Base-by-base conservation (phyloP, 2,797 vertebrate genomes). In the Gephyroberyx darwinii region DNA sequence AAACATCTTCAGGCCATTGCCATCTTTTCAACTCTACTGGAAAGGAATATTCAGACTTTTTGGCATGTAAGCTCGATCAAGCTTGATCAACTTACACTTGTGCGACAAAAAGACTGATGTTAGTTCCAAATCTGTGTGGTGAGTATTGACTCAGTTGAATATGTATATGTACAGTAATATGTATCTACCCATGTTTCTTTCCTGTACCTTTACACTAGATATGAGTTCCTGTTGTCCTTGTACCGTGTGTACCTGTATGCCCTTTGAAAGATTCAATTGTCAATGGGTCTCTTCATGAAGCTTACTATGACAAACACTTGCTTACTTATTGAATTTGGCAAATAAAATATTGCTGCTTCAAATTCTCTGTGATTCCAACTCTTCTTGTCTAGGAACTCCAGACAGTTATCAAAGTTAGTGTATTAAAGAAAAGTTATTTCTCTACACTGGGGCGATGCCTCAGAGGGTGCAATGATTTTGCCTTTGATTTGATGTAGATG, bases 401-500 rank as follows among this genome's bases (percentile, higher is more conserved):
- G 37, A 51, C 41, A 43, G 51, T 61, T 75, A 63, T 69, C 43
- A 73, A 16, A 53, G 56, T 55, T 41, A 41, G 2, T 5, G 0
- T 8, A 60, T 70, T 55, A 66, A 64, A 65, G 12, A 53, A 26
- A 39, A 62, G 31, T 35, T 43, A 41, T 67, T 73, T 74, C 72
- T 64, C 37, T 60, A n/a, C 41, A 22, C 19, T 7, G 19, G 16
- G 26, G 12, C 14, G 5, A 30, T 59, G 64, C 56, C 51, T 65
- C 31, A 53, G 20, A 61, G n/a, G 62, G 69, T 47, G 12, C 75
- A 67, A 74, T 51, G 35, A 62, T 82, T 60, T 67, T 60, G 63
- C 16, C 31, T 72, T 33, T 62, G 59, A 82, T 58, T 61, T 61
- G 63, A 77, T 78, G 7, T 68, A 30, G 69, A 70, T 39, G 33